These are phyloP conservation scores for Sciurus carolinensis DNA, from an alignment of 2,797 vertebrate species.

Conservation along the genomic window DNA sequence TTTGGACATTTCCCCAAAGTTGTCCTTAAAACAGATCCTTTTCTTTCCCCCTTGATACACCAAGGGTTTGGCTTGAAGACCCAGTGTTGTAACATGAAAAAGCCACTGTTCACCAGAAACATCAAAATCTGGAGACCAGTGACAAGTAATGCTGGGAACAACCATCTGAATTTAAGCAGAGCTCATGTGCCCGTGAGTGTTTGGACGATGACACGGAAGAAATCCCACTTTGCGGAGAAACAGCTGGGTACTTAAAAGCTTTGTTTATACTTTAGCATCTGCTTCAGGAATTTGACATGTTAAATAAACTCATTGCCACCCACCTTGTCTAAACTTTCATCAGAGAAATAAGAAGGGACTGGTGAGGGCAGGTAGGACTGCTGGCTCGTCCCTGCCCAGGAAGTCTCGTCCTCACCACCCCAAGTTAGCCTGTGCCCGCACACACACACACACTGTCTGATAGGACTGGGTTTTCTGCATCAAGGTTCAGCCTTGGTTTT, in stretches of 20 bases:
- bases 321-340: conserved; percentile 16
- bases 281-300: conserved; percentile 56
- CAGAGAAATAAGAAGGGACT: conserved; percentile 18
- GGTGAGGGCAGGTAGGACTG: background rate
- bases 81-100: conserved; percentile 78
- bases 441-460: no score
- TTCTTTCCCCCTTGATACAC: conserved; percentile 49
- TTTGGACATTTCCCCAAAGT: background rate
- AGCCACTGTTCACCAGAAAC: conserved; percentile 76
- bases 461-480: background rate
- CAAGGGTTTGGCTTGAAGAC: conserved; percentile 56
- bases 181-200: conserved; percentile 71
- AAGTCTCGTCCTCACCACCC: background rate
- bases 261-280: conserved; percentile 63
- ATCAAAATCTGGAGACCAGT: conserved; percentile 69
- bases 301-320: conserved; percentile 48
- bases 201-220: conserved; percentile 79
- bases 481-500: background rate
- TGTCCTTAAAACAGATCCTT: background rate
- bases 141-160: conserved; percentile 75
- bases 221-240: conserved; percentile 59
- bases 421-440: background rate
- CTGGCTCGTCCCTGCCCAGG: background rate
- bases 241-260: conserved; percentile 58
- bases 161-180: conserved; percentile 73